These are phyloP conservation scores for Nyctalus aviator DNA, from an alignment of 2,797 vertebrate genomes.

Conservation along the genomic window DNA sequence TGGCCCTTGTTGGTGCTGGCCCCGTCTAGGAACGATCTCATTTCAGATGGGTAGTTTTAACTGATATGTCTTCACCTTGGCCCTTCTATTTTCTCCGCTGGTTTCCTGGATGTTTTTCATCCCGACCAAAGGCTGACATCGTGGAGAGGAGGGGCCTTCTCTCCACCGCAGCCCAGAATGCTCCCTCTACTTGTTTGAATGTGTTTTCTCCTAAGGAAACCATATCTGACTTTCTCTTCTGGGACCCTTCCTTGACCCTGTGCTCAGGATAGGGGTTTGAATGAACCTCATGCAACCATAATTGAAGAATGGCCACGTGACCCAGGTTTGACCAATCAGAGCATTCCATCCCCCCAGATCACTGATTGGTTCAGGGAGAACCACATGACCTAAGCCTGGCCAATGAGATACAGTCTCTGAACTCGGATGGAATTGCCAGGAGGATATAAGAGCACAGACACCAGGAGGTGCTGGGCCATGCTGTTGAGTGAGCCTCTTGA, in stretches of 20 bases:
- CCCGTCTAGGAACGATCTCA: not conserved
- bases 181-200: not conserved
- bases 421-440: not conserved
- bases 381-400: not conserved
- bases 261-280: not conserved
- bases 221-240: not conserved
- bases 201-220: not conserved
- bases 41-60: not conserved
- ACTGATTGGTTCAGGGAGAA: not conserved
- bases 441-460: accelerated
- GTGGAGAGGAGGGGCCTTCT: not conserved
- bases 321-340: not conserved
- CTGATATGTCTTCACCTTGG: not conserved
- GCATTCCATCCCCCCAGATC: not conserved
- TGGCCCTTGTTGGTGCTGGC: not conserved
- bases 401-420: not conserved
- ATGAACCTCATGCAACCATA: not conserved
- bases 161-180: not conserved
- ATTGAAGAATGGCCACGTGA: not conserved
- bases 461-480: accelerated
- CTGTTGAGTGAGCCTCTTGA: not conserved
- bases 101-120: not conserved
- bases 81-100: not conserved
- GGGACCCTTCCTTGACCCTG: no score
- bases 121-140: not conserved